Percentiles rank a stretch among this genome's conserved stretches.
Conservation (phyloP, 1,140 invertebrate species). For the Pachypeltis micranthus region DNA sequence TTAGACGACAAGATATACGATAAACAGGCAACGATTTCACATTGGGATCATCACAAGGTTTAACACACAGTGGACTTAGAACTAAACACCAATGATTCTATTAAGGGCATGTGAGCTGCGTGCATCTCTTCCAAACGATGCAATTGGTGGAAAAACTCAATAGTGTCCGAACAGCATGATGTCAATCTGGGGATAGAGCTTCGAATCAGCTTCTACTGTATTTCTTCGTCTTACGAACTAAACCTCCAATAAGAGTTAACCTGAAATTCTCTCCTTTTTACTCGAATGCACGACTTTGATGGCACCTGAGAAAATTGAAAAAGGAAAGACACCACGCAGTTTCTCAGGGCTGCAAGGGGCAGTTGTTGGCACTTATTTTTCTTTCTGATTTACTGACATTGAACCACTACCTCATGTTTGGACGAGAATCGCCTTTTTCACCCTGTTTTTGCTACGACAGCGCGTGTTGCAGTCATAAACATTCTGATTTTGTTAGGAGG, state of each 20-base stretch:
- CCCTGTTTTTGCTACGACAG: no score
- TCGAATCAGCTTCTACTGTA: not conserved
- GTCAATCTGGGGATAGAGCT: not conserved
- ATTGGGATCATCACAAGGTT: not conserved
- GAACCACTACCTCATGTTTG: no score
- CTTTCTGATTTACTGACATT: no score
- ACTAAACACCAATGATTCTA: not conserved
- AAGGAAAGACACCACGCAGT: no score
- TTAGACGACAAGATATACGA: not conserved
- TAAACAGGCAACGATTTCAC: not conserved
- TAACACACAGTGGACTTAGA: not conserved
- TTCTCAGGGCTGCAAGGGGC: no score
- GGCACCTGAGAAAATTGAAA: no score
- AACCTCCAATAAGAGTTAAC: not conserved
- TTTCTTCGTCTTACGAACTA: not conserved
- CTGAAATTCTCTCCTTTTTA: not conserved
- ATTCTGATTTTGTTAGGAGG: no score
- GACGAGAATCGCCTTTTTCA: no score
- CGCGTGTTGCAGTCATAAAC: no score
- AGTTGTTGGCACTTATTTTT: no score
- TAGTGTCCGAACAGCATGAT: not conserved
- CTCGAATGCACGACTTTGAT: no score
- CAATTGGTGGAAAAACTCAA: not conserved
- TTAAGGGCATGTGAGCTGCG: not conserved
- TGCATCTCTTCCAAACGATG: no score